Evolutionary conservation across 2,797 vertebrate species (phyloP).

Genomic region (Catharus ustulatus): DNA sequence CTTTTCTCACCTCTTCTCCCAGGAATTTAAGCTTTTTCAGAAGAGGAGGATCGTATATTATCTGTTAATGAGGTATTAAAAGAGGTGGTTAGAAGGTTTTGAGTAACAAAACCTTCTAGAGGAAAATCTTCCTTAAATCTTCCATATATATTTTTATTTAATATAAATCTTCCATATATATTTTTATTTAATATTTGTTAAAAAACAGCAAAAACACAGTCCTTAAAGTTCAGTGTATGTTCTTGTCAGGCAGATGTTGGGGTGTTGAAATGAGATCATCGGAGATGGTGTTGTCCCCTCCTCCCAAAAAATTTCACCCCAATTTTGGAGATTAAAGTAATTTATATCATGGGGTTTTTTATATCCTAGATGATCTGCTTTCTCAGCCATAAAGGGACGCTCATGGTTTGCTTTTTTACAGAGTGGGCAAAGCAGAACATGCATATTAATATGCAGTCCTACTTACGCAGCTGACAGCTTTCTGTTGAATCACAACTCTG

Average conservation of each 20-base stretch:
- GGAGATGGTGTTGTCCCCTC: neutral
- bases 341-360: neutral
- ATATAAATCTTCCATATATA: neutral
- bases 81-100: neutral
- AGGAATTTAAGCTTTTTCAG: neutral
- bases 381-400: neutral
- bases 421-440: constrained; percentile 13
- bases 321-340: neutral
- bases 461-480: constrained; percentile 1
- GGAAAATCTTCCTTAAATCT: neutral
- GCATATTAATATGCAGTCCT: neutral
- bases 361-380: neutral
- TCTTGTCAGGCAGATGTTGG: neutral
- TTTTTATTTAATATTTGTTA: neutral
- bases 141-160: neutral
- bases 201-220: neutral
- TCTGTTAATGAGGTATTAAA: neutral
- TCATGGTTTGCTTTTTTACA: neutral
- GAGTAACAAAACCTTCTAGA: neutral
- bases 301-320: neutral
- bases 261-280: neutral
- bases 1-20: neutral
- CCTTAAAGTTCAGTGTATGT: neutral
- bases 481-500: constrained; percentile 37
- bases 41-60: fast-evolving